phyloP scores from a whole-genome alignment of 2,113 vertebrate species.

The Anser cygnoides region DNA sequence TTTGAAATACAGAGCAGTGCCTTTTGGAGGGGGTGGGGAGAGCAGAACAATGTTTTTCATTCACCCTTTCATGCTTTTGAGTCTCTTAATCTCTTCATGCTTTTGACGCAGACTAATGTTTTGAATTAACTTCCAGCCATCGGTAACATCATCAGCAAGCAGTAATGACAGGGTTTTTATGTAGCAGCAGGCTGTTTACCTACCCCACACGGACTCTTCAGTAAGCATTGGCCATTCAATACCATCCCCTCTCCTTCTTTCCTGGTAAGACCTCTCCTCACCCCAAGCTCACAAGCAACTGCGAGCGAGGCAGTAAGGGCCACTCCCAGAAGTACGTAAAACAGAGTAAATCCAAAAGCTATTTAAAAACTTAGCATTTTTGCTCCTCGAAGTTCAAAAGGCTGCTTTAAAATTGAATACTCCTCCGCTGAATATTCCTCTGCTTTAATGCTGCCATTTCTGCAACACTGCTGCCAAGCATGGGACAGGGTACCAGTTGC shows the following conservation, averaged over 20 bases:
- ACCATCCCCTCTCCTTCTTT: not conserved
- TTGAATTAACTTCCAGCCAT: not conserved
- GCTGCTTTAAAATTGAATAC: not conserved
- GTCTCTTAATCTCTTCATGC: not conserved
- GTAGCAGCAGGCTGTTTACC: not conserved
- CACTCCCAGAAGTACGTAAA: not conserved
- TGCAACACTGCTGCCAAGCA: fast-evolving
- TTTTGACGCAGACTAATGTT: not conserved
- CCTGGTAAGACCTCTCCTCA: not conserved
- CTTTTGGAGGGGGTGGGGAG: not conserved
- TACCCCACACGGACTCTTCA: not conserved
- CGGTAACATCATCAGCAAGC: not conserved
- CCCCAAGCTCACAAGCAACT: not conserved
- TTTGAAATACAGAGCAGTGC: not conserved
- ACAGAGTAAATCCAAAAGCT: not conserved
- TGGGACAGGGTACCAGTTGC: not conserved
- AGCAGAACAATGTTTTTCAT: not conserved
- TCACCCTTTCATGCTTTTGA: not conserved
- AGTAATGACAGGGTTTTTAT: not conserved
- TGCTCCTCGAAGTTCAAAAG: not conserved
- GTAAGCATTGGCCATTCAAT: not conserved
- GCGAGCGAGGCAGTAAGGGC: not conserved
- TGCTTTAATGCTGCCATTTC: not conserved
- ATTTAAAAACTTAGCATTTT: not conserved
- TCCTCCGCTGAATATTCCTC: not conserved